Evolutionary conservation across 2,888 invertebrate genomes (phyloP), one percentile per base, ranked within the genome.

Genomic region (Cordilura impudica): DNA sequence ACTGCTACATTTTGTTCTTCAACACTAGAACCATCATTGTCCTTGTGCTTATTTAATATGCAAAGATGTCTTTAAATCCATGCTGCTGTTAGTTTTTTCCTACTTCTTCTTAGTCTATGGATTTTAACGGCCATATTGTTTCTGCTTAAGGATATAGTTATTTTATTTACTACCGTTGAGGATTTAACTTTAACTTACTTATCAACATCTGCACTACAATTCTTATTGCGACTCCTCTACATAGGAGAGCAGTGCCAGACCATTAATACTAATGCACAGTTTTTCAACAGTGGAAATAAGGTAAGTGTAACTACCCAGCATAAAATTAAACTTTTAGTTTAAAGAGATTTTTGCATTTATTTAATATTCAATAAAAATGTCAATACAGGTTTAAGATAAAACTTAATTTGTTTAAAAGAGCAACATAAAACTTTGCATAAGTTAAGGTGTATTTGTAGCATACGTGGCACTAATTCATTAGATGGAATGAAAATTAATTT

Each of bases 331-430:
- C 35, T 61, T 61, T 47, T 43, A 39, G 61, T 65, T 65, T 56
- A 39, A 65, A 65, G 29, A 26, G 65, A 65, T 65, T 56, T 65
- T 65, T 49, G 65, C 65, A 73, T 51, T 51, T 51, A 23, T 16
- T 35, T 35, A 56, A 72, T 23, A 73, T 73, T 49, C 49, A 49
- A 73, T 73, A 73, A 65, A 73, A 73, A 65, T 73, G 65, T 73
- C 73, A 47, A 35, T 56, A 39, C 16, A 65, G 65, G 26, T 31
- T 71, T 71, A 53, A 63, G 43, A 45, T 31, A 43, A 35, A 14
- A 43, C 43, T 51, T 43, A 43, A 61, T 71, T 53, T 21, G 43
- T 16, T 43, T 61, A 61, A 39, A 60, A 60, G 58, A 49, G 18
- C 16, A 54, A 8, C 8, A 29, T n/a, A n/a, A n/a, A n/a, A n/a